Conservation (phyloP, 2,113 vertebrate genomes). For the Heptranchias perlo region DNA sequence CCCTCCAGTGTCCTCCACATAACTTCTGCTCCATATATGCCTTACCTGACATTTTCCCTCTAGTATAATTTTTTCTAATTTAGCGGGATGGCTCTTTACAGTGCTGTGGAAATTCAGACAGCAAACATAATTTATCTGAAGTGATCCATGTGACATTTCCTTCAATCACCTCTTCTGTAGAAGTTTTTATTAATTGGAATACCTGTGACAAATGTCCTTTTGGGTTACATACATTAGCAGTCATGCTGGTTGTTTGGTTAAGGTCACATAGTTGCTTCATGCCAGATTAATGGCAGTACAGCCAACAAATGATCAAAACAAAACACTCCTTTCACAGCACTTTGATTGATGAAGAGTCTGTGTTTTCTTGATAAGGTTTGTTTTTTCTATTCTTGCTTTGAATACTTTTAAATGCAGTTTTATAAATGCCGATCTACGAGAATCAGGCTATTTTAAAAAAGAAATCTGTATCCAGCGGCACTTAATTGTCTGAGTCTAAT, state of each 20-base stretch:
- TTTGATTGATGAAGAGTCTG: not conserved
- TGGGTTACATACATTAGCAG: not conserved
- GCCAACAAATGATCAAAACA: conserved; percentile 24
- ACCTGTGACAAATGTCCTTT: conserved; percentile 10
- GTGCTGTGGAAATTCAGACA: not conserved
- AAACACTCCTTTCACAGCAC: not conserved
- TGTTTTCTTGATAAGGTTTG: not conserved
- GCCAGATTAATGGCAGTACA: conserved; percentile 5
- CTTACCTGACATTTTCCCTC: not conserved
- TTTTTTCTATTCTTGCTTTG: not conserved
- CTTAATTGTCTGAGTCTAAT: not conserved
- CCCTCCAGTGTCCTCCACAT: not conserved
- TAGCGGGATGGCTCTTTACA: not conserved
- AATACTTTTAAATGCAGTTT: conserved; percentile 6
- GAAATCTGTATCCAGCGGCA: not conserved
- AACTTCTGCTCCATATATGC: not conserved
- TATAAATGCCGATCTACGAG: not conserved
- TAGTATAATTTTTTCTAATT: conserved; percentile 5
- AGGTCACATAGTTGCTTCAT: conserved; percentile 26
- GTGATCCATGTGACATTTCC: not conserved
- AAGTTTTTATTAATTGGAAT: conserved; percentile 16
- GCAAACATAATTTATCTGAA: conserved; percentile 30
- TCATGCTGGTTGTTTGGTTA: not conserved
- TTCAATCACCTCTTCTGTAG: not conserved
- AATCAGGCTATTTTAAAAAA: not conserved